Conservation (phyloP, 1,140 invertebrate species). For the Lerema accius region DNA sequence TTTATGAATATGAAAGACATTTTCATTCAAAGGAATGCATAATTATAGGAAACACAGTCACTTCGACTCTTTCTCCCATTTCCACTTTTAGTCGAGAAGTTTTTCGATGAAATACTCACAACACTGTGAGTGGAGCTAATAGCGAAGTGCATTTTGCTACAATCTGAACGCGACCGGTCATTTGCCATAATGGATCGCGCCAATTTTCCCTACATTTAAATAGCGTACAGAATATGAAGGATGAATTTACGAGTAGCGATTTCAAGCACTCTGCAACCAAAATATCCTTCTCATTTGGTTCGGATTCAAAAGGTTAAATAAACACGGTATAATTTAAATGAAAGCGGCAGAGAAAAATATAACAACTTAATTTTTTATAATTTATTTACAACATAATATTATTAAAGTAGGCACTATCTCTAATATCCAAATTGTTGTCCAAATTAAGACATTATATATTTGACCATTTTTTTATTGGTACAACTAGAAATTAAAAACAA, state of each 20-base stretch:
- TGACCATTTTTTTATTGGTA: too few relatives aligned
- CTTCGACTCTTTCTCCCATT: constrained; percentile 8
- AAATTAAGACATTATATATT: too few relatives aligned
- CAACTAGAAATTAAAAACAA: too few relatives aligned
- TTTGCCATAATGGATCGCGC: constrained; percentile 49
- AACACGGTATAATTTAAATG: too few relatives aligned
- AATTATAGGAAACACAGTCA: constrained; percentile 28
- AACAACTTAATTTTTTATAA: too few relatives aligned
- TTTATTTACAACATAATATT: too few relatives aligned
- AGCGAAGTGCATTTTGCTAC: constrained; percentile 49
- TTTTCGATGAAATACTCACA: constrained; percentile 15
- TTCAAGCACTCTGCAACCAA: background rate
- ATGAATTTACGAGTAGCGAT: constrained; percentile 11
- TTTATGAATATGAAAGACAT: constrained; percentile 37
- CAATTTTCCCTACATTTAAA: constrained; percentile 45
- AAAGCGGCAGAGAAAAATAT: too few relatives aligned
- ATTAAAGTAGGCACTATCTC: too few relatives aligned
- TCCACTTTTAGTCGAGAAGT: constrained; percentile 13
- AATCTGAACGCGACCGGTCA: constrained; percentile 47
- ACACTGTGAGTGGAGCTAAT: constrained; percentile 46
- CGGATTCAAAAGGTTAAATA: too few relatives aligned
- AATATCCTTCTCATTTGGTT: background rate
- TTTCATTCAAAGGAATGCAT: constrained; percentile 29
- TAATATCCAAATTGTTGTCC: too few relatives aligned
- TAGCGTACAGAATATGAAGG: constrained; percentile 18